Evolutionary conservation across 2,888 invertebrate genomes (phyloP), one percentile per base, ranked within the genome.

Genomic region (Hyposoter dolosus): DNA sequence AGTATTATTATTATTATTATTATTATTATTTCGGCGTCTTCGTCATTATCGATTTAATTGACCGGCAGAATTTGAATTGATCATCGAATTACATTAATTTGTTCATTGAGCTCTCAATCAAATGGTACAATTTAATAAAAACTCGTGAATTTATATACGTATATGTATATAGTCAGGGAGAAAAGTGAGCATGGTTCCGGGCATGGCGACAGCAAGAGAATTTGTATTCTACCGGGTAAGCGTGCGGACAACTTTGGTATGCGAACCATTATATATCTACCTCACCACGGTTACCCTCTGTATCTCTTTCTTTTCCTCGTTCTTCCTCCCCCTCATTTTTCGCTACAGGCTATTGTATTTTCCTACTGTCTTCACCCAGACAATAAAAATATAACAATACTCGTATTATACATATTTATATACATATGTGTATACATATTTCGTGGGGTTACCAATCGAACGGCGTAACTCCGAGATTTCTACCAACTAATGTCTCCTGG

Each of bases 171-270:
- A 77, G 19, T 35, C 23, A 63, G 28, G 47, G 28, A n/a, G 47
- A 71, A 17, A 45, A 65, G 66, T 76, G 72, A 71, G 66, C 68
- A 72, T 66, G 85, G 78, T 47, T 76, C 68, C 76, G 56, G 71
- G 69, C 85, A 83, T 65, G 78, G 85, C 82, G 75, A 85, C 84
- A 83, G 84, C 84, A 63, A 50, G 71, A 83, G 87, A 91, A 90
- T 91, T 91, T 91, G 91, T 91, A 92, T 92, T 92, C 91, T 89
- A 89, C 86, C 88, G 88, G 80, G 79, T 90, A 89, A 89, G 90
- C 90, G 90, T 90, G 71, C 72, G 83, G 76, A 85, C 90, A 91
- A 90, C 90, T 90, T 92, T 89, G 92, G 91, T 90, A 92, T 91
- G 92, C 92, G 90, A 90, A 40, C 84, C 88, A 91, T 91, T 90